Percentiles rank a stretch among this genome's conserved stretches.
Conservation (phyloP, 2,888 invertebrate genomes). For the Halictus ligatus region DNA sequence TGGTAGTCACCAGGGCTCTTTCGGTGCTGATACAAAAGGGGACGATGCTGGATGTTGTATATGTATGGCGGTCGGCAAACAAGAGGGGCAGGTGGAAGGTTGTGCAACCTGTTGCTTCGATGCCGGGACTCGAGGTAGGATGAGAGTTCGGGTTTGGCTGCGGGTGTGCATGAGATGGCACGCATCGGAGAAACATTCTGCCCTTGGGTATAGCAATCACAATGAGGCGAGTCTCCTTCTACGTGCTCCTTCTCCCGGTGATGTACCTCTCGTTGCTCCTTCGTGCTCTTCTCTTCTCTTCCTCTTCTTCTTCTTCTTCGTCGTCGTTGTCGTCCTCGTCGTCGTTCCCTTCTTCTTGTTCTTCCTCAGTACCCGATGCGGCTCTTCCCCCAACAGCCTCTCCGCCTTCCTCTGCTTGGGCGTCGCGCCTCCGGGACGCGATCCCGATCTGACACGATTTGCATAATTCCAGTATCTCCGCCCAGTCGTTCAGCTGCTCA, state of each 20-base stretch:
- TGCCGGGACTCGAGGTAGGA: slow-evolving; percentile 69
- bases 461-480: slow-evolving; percentile 83
- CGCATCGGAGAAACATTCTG: slow-evolving; percentile 68
- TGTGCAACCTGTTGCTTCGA: slow-evolving; percentile 80
- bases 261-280: slow-evolving; percentile 60
- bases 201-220: slow-evolving; percentile 75
- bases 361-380: slow-evolving; percentile 57
- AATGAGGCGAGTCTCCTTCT: slow-evolving; percentile 72
- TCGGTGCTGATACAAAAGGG: slow-evolving; percentile 59
- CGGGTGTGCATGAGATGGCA: slow-evolving; percentile 68
- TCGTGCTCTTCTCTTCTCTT: slow-evolving; percentile 8
- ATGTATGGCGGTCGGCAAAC: slow-evolving; percentile 73
- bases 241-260: slow-evolving; percentile 52
- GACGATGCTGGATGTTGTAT: slow-evolving; percentile 49
- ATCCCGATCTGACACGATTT: slow-evolving; percentile 83
- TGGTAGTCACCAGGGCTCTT: slow-evolving; percentile 43
- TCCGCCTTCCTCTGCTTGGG: slow-evolving; percentile 62
- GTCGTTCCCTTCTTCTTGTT: slow-evolving; percentile 35
- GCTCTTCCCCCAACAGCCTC: slow-evolving; percentile 53
- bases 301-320: slow-evolving; percentile 34
- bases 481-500: slow-evolving; percentile 82
- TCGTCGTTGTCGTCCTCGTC: slow-evolving; percentile 43
- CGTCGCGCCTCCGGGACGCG: slow-evolving; percentile 81
- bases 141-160: slow-evolving; percentile 68
- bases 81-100: slow-evolving; percentile 79